Evolutionary conservation across 2,888 invertebrate species (phyloP), one percentile per base, ranked within the genome.

Genomic region (Pollenia griseotomentosa): DNA sequence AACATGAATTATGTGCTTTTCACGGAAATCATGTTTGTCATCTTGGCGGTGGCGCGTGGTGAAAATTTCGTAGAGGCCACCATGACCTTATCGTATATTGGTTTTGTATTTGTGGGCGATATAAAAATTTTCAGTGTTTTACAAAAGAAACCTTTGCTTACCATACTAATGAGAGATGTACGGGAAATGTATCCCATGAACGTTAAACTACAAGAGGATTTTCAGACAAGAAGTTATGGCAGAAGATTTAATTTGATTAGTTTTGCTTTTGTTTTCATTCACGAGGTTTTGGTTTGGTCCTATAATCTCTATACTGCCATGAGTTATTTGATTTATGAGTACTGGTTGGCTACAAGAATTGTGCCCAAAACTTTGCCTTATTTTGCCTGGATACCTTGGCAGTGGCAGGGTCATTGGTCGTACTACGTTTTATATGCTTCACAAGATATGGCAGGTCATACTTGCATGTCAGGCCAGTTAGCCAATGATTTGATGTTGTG

Each of bases 401-500:
- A 92, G 14, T 92, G 91, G 91, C 88, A 86, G 4, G 81, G 65
- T 19, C 88, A 90, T 44, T 88, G 84, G 73, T 90, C 88, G 63
- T 93, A 91, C 77, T 90, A 91, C 46, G 1, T 89, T 0, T 66
- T 92, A 48, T 92, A 91, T 71, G 23, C 88, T 0, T 89, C 90
- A 0, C 91, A 92, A 63, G 89, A 89, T 23, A 55, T 90, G 1
- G 92, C 88, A 1, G 92, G 90, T 0, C 92, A 91, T 83, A 89
- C 90, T 0, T 90, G 92, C 19, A 89, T 90, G 2, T 89, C 90
- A 0, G 91, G 91, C 0, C 91, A 91, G 46, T 77, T 93, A 71
- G 90, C 92, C 3, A 90, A 90, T 33, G 93, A 93, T 85, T 88
- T 93, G 89, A 82, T 92, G 4, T 88, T 93, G 83, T 92, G 91